Evolutionary conservation across 1,140 invertebrate species (phyloP), one percentile per base, ranked within the genome.

Genomic region (Macrocentrus cingulum): DNA sequence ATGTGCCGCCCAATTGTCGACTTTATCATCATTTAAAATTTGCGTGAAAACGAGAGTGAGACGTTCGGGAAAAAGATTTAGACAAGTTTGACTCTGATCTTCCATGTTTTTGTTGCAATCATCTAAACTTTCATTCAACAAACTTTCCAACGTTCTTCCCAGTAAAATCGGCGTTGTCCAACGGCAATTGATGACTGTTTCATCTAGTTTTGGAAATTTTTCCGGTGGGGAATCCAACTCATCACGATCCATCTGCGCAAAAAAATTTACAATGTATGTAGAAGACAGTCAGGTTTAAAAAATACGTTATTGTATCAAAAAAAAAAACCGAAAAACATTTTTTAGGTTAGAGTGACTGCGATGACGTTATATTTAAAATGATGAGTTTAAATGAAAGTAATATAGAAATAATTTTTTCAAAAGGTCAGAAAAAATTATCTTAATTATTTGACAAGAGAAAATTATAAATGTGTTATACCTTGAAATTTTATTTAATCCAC

Each of bases 131-230:
- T 92, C 92, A 79, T 94, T 87, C 48, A 98, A 80, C 46, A 98
- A 84, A 67, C 91, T 87, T 82, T 98, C 95, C 66, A 98, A 81
- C 79, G 98, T 95, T 80, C 96, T 94, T 68, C 96, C 94, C 4
- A 95, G 95, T 66, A 98, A 81, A 32, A 99, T 95, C 36, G 95
- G 96, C 16, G 98, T 95, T 49, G 98, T 92, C 96, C 96, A 98
- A 69, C 95, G 84, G 60, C 94, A 88, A 82, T 87, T 91, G 58
- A 89, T 90, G 74, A 98, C 96, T 86, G 98, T 98, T 78, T 97
- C 94, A 82, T 96, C 95, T 65, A 98, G 81, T 62, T 88, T 86
- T 55, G 87, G 87, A 68, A 98, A 81, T 79, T 96, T 94, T 45
- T 86, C 84, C 67, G 88, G 82, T 56, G 95, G 95, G 84, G 97